Base-by-base conservation (phyloP, 2,113 vertebrate species). In the Nothobranchius kuhntae region DNA sequence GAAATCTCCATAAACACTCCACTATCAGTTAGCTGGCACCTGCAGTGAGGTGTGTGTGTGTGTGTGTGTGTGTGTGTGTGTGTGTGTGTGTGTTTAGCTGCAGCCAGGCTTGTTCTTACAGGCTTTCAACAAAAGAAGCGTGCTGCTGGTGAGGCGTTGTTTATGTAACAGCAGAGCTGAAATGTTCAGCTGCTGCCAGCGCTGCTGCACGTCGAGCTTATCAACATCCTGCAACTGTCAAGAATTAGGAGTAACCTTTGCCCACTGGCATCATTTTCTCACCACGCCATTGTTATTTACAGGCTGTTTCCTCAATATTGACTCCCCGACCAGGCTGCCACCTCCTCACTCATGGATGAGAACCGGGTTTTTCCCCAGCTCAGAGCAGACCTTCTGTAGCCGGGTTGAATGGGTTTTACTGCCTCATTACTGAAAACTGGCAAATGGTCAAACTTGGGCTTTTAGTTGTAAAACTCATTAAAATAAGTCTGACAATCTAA, bases 171-270 rank as follows among this genome's bases (percentile, higher is more conserved):
- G 3, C 6, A 9, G 13, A 67, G 46, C 47, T 10, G 44, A 64
- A 40, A 54, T 17, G 61, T 77, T 66, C 13, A 65, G 59, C 68
- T 35, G 15, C 50, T 53, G 17, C 53, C 52, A 57, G 36, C 6
- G 9, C 44, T 53, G 44, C 12, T 67, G 42, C 7, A 47, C n/a
- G 5, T 36, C 21, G 30, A 59, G 46, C 71, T 75, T 83, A 80
- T 76, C 77, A 68, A 53, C 65, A 78, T 78, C 85, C 71, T 68
- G 82, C 68, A 71, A 80, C 55, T 82, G 73, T 79, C n/a, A 24
- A 54, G 24, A 30, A 70, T 58, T 54, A 51, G 42, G 53, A 45
- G 65, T 38, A 48, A 15, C 50, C 42, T 45, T 46, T 3, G 52
- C 54, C 55, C 60, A 42, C n/a, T 45, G 72, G 51, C 53, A 8